These are phyloP conservation scores for Neoaliturus tenellus DNA, from an alignment of 2,888 invertebrate genomes.

Conservation along the genomic window DNA sequence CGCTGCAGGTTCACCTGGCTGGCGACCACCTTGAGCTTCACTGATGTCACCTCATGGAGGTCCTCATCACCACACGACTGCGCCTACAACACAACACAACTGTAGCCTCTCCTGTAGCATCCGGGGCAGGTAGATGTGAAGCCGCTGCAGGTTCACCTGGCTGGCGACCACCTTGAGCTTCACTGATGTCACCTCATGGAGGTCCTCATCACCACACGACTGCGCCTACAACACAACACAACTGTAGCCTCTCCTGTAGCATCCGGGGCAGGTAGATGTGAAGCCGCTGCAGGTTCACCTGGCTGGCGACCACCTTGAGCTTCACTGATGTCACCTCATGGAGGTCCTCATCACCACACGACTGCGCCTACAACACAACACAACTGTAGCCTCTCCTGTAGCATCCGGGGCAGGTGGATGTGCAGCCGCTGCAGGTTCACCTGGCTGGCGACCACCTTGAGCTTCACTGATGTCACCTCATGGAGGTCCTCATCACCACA, in stretches of 20 bases:
- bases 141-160: constrained; percentile 79
- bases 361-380: constrained; percentile 72
- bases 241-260: too few relatives aligned
- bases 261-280: constrained; percentile 80
- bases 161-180: constrained; percentile 81
- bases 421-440: constrained; percentile 80
- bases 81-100: constrained; percentile 71
- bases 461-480: constrained; percentile 76
- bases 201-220: constrained; percentile 73
- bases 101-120: too few relatives aligned
- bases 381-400: too few relatives aligned
- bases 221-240: constrained; percentile 72
- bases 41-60: constrained; percentile 75
- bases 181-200: constrained; percentile 76
- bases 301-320: constrained; percentile 80
- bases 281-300: constrained; percentile 79
- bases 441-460: constrained; percentile 80
- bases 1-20: constrained; percentile 80
- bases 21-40: constrained; percentile 80
- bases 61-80: constrained; percentile 73
- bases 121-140: constrained; percentile 80
- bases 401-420: constrained; percentile 79
- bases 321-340: constrained; percentile 77
- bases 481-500: constrained; percentile 73
- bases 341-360: constrained; percentile 73